Conservation (phyloP, 2,797 vertebrate genomes). For the Chloroceryle inda region DNA sequence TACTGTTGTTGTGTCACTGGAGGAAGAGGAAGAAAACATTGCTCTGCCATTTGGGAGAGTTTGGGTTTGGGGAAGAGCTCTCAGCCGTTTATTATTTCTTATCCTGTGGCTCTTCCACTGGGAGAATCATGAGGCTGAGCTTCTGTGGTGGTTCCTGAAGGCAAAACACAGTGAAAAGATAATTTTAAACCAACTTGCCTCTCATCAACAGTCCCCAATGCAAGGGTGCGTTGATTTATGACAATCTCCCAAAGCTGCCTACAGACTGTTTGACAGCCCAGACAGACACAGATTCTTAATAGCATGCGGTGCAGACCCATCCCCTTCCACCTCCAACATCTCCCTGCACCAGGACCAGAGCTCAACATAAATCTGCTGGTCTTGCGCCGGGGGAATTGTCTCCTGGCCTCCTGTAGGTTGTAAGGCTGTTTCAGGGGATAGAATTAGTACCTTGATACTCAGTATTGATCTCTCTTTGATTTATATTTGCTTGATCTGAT, state of each 20-base stretch:
- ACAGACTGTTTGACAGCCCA: constrained; percentile 60
- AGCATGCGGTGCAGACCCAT: background rate
- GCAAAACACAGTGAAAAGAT: background rate
- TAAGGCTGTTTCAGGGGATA: constrained; percentile 31
- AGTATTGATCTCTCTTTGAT: constrained; percentile 67
- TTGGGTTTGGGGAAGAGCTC: background rate
- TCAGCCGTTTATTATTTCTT: background rate
- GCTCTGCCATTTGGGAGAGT: background rate
- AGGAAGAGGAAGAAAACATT: background rate
- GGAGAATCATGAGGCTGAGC: background rate
- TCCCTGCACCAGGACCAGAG: constrained; percentile 34
- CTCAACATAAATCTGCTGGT: constrained; percentile 41
- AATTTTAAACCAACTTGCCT: background rate
- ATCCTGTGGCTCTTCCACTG: background rate
- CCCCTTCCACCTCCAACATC: constrained; percentile 57
- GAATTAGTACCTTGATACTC: constrained; percentile 64
- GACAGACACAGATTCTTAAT: constrained; percentile 64
- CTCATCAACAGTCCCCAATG: background rate
- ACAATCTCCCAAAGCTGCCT: constrained; percentile 28
- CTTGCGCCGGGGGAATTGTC: background rate
- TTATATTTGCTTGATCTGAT: constrained; percentile 64
- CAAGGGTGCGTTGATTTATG: constrained; percentile 45
- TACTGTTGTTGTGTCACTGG: accelerated
- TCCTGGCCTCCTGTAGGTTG: background rate
- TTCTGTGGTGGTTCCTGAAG: background rate